Evolutionary conservation across 2,888 invertebrate species (phyloP), one percentile per base, ranked within the genome.

Genomic region (Eristalis tenax): DNA sequence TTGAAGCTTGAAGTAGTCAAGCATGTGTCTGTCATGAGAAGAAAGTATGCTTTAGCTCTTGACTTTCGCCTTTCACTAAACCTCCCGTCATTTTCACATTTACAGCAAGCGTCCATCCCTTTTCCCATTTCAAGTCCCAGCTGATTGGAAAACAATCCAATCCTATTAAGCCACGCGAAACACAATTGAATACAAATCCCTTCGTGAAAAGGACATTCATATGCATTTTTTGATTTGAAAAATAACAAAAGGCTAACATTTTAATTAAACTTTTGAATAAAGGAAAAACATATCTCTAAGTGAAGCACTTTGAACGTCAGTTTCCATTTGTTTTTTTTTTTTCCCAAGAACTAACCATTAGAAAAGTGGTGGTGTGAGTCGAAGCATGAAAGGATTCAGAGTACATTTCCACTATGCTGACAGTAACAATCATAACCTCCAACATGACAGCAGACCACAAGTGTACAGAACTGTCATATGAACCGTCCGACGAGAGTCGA

Each of bases 401-500:
- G 15, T 73, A 73, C 69, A 56, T 23, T 43, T 79, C 80, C 65
- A 71, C 73, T 77, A 75, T 78, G 78, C 81, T 83, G 84, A 75
- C 88, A 88, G 80, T 74, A 78, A 83, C 82, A 88, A 83, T 79
- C 87, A 79, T 76, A 87, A 77, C 80, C 75, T 83, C 80, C 64
- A 63, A 77, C 78, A 77, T 57, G 64, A 75, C 63, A 56, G 43
- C 63, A 35, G 75, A 74, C 78, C 82, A 74, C 75, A 74, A 87
- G 80, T 76, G 79, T 38, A 83, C 64, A 88, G 70, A 89, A 87
- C 63, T 83, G 83, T 76, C 77, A 75, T 61, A 65, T 18, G 50
- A 61, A 32, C 40, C 56, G n/a, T 64, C 75, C 38, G 28, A 35
- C 43, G 70, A 69, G 74, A 69, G 56, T 10, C 23, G 70, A 56